phyloP scores from a whole-genome alignment of 2,888 invertebrate genomes.

The Luffia ferchaultella region DNA sequence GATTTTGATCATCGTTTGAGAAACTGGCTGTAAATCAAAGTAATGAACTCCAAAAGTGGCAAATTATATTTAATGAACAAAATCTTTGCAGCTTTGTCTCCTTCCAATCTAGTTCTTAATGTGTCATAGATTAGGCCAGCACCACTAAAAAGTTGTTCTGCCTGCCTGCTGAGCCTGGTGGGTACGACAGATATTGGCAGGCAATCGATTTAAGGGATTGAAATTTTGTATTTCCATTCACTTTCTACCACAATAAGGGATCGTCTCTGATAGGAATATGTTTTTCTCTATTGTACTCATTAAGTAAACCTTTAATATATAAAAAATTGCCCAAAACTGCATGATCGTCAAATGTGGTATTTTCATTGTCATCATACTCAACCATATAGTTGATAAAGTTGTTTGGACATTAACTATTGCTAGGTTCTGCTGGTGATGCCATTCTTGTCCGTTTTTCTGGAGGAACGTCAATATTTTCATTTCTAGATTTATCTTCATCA shows the following conservation, averaged over 20 bases:
- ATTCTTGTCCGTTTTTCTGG: conserved; percentile 15
- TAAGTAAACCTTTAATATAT: conserved; percentile 7
- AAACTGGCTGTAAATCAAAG: no score
- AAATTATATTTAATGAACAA: not conserved
- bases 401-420: conserved; percentile 12
- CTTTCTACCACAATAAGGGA: conserved; percentile 2
- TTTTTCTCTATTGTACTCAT: conserved; percentile 1
- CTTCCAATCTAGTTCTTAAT: not conserved
- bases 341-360: conserved; percentile 9
- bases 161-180: conserved; percentile 1
- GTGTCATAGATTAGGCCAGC: not conserved
- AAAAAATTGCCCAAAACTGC: conserved; percentile 13
- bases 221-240: conserved; percentile 1
- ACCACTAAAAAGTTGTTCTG: not conserved
- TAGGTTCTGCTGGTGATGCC: conserved; percentile 10
- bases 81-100: not conserved
- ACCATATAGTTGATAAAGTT: conserved; percentile 13
- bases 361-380: conserved; percentile 13
- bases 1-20: no score
- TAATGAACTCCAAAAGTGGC: not conserved
- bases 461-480: conserved; percentile 11
- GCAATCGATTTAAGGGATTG: not conserved
- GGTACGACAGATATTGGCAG: not conserved
- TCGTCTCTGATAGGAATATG: not conserved
- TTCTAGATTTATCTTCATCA: conserved; percentile 11